A percentile compares a stretch with the other conserved stretches of the same genome.
These are phyloP conservation scores for Microtus ochrogaster DNA, from an alignment of 2,113 vertebrate species.

Conservation along the genomic window DNA sequence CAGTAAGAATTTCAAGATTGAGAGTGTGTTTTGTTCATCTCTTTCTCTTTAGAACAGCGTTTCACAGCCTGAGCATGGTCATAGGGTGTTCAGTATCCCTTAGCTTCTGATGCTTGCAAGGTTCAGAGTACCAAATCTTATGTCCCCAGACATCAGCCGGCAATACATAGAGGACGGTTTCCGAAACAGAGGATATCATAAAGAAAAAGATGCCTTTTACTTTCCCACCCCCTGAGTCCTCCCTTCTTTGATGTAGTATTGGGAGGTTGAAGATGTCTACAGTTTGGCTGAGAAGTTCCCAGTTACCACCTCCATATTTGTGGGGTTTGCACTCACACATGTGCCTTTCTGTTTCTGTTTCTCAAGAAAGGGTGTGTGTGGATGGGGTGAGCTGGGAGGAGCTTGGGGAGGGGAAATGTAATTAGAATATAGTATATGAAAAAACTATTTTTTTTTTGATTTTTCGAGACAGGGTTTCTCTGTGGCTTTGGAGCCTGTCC, in stretches of 20 bases:
- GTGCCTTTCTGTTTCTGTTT: conserved; percentile 35
- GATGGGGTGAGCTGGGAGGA: background rate
- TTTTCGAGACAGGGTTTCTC: too few species aligned
- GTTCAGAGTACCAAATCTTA: background rate
- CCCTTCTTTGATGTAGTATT: conserved; percentile 22
- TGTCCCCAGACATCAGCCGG: background rate
- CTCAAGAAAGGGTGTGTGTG: background rate
- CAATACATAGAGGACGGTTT: background rate
- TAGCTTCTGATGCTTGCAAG: background rate
- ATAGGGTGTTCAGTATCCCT: background rate
- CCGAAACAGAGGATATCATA: background rate
- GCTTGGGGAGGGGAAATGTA: background rate
- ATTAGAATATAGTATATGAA: background rate
- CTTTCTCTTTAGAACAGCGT: background rate
- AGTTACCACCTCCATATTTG: background rate
- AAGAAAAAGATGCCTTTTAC: background rate
- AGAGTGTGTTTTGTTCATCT: background rate
- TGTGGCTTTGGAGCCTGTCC: too few species aligned
- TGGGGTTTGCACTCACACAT: conserved; percentile 15
- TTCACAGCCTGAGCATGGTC: background rate
- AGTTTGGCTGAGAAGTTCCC: conserved; percentile 48
- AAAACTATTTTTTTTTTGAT: too few species aligned
- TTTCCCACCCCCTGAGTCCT: conserved; percentile 20
- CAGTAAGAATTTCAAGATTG: background rate
- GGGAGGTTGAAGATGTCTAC: conserved; percentile 42